Evolutionary conservation across 2,888 invertebrate genomes (phyloP).

Genomic region (Meteorus cinctellus): DNA sequence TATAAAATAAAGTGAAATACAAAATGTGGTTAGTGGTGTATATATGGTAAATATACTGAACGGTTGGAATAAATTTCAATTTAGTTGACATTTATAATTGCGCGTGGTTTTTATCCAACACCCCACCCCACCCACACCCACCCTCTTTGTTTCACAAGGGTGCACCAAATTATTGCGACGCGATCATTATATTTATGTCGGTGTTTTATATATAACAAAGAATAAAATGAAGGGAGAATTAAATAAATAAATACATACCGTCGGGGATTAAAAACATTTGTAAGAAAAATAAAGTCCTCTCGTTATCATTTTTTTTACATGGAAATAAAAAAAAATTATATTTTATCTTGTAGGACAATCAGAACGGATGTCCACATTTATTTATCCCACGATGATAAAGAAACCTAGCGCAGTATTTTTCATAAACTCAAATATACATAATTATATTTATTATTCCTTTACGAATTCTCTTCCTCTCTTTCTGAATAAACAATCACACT

Average conservation of each 20-base stretch:
- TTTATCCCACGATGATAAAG: slow-evolving; percentile 11
- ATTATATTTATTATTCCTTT: background rate
- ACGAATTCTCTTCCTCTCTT: background rate
- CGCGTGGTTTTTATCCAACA: slow-evolving; percentile 60
- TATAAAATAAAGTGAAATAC: slow-evolving; percentile 69
- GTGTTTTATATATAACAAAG: slow-evolving; percentile 66
- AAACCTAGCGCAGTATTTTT: background rate
- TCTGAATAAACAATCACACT: slow-evolving; percentile 15
- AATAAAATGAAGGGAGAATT: slow-evolving; percentile 61
- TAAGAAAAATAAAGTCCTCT: background rate
- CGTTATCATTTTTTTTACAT: background rate
- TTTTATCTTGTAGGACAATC: background rate
- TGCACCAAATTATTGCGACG: slow-evolving; percentile 70
- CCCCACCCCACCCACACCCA: slow-evolving; percentile 40
- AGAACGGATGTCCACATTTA: slow-evolving; percentile 12
- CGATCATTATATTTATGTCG: slow-evolving; percentile 72
- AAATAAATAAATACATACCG: background rate
- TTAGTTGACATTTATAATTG: slow-evolving; percentile 72
- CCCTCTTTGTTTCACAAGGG: slow-evolving; percentile 58
- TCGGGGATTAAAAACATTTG: background rate
- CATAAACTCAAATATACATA: background rate
- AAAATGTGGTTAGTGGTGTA: slow-evolving; percentile 30
- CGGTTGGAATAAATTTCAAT: slow-evolving; percentile 72
- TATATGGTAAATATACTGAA: slow-evolving; percentile 43
- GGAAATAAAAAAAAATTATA: background rate